Percentiles rank a stretch among this genome's conserved stretches.
phyloP scores from a whole-genome alignment of 2,113 vertebrate species.

The Erythrolamprus reginae region DNA sequence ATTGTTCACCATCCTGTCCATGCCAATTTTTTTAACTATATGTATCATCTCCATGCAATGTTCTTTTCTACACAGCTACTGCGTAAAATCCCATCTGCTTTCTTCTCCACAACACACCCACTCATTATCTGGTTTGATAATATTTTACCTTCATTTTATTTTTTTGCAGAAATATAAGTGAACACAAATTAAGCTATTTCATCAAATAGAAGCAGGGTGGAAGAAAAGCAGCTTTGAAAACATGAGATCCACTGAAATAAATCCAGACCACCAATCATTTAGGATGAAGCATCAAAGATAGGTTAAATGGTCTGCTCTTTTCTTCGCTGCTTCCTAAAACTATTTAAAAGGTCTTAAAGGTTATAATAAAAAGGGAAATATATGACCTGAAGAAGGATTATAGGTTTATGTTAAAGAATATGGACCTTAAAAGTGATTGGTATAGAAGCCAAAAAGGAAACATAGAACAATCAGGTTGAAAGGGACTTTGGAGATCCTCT shows the following conservation, averaged over 20 bases:
- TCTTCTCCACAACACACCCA: conserved; percentile 61
- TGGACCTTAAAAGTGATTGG: conserved; percentile 56
- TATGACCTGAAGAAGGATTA: neutral
- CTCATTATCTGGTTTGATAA: conserved; percentile 66
- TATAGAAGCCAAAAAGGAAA: neutral
- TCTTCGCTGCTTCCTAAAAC: neutral
- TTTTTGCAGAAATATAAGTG: conserved; percentile 53
- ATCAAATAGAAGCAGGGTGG: conserved; percentile 64
- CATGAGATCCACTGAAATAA: neutral
- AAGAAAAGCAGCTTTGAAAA: conserved; percentile 5
- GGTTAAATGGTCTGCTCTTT: neutral
- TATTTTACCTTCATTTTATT: conserved; percentile 63
- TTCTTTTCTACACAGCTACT: conserved; percentile 56
- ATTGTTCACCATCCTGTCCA: conserved; percentile 25
- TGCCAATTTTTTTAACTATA: conserved; percentile 53
- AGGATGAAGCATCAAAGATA: neutral
- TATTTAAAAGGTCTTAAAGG: neutral
- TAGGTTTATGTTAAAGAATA: conserved; percentile 59
- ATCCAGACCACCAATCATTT: too few species aligned
- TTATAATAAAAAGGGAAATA: neutral
- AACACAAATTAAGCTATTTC: conserved; percentile 67
- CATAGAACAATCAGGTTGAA: neutral
- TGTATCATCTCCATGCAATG: conserved; percentile 64
- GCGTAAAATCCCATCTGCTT: conserved; percentile 67
- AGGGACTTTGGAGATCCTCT: neutral